Conservation (phyloP, 2,888 invertebrate species). For the Dicyrtoma fusca region DNA sequence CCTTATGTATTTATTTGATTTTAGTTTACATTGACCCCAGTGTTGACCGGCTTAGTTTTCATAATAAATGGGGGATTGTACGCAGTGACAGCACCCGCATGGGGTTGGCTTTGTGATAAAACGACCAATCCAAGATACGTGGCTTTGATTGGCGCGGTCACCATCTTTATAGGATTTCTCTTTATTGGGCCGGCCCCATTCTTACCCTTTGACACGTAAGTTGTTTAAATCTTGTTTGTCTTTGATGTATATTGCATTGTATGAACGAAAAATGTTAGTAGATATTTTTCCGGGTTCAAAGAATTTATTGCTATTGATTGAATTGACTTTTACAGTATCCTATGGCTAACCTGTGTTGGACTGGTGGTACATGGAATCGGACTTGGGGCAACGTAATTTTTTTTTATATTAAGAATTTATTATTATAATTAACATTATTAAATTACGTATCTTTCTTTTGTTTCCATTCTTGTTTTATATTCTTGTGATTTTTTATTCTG, state of each 20-base stretch:
- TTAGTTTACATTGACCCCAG: slow-evolving; percentile 71
- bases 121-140: slow-evolving; percentile 70
- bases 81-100: slow-evolving; percentile 75
- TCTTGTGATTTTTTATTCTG: too few relatives aligned
- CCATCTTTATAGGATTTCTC: slow-evolving; percentile 71
- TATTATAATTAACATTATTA: too few relatives aligned
- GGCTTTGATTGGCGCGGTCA: slow-evolving; percentile 69
- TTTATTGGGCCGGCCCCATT: slow-evolving; percentile 82
- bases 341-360: slow-evolving; percentile 72
- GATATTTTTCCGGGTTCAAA: too few relatives aligned
- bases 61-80: slow-evolving; percentile 81
- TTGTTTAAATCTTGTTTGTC: neutral
- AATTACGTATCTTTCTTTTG: too few relatives aligned
- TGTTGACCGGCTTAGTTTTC: slow-evolving; percentile 77
- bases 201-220: slow-evolving; percentile 68
- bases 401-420: too few relatives aligned
- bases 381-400: slow-evolving; percentile 76
- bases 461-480: too few relatives aligned
- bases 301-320: neutral
- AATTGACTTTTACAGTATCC: slow-evolving; percentile 65
- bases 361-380: slow-evolving; percentile 80
- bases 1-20: too few relatives aligned
- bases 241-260: neutral
- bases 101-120: slow-evolving; percentile 81
- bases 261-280: too few relatives aligned